These are phyloP conservation scores for Dicranocentrus wangi DNA, from an alignment of 2,888 invertebrate genomes.

Conservation along the genomic window DNA sequence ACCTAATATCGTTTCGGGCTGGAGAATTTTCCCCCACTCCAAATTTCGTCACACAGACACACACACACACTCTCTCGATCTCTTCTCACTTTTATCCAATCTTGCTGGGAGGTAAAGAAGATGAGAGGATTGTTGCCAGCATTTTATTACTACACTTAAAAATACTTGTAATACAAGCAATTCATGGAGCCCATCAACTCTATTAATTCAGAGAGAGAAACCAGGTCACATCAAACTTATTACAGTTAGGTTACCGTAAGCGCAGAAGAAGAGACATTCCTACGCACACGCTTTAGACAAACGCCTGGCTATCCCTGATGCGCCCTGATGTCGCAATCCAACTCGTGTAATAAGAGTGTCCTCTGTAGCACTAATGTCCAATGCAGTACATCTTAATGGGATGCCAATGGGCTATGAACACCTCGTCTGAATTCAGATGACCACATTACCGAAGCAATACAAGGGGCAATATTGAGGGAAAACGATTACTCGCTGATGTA, in stretches of 20 bases:
- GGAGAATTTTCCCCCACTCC: no score
- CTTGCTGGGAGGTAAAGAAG: constrained; percentile 15
- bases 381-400: constrained; percentile 65
- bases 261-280: background rate
- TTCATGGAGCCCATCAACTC: constrained; percentile 23
- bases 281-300: background rate
- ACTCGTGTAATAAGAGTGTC: constrained; percentile 8
- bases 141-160: constrained; percentile 39
- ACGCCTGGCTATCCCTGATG: no score
- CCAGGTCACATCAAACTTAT: constrained; percentile 6
- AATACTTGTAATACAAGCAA: constrained; percentile 38
- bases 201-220: constrained; percentile 37
- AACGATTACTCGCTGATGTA: constrained; percentile 39
- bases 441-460: constrained; percentile 64
- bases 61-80: no score
- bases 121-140: background rate
- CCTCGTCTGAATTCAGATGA: constrained; percentile 67
- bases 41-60: no score
- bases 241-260: background rate
- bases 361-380: constrained; percentile 48
- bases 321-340: constrained; percentile 16
- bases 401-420: constrained; percentile 66
- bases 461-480: constrained; percentile 42
- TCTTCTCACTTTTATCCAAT: constrained; percentile 34
- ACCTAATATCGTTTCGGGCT: no score